Conservation (phyloP, 2,113 vertebrate genomes). For the Ibidorhyncha struthersii region DNA sequence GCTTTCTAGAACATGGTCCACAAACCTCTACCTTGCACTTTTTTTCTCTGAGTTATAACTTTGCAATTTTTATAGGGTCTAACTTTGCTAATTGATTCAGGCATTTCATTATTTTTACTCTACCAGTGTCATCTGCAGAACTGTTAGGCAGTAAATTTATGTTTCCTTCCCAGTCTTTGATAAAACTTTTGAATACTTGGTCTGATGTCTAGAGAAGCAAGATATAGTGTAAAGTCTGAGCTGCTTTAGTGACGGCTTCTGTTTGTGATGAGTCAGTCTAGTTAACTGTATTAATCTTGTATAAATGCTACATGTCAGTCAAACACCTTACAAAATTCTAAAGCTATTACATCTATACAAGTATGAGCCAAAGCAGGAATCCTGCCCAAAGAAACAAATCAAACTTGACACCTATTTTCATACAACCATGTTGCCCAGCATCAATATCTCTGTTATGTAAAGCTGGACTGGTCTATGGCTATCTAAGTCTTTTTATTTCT, state of each 20-base stretch:
- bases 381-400: neutral
- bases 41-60: neutral
- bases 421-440: neutral
- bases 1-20: neutral
- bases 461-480: neutral
- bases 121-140: neutral
- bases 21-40: neutral
- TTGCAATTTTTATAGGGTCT: neutral
- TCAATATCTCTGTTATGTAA: neutral
- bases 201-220: neutral
- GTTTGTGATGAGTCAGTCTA: neutral
- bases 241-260: neutral
- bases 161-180: neutral
- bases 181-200: neutral
- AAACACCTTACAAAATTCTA: neutral
- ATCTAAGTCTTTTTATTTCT: neutral
- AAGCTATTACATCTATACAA: neutral
- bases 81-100: neutral
- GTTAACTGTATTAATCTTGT: neutral
- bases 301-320: neutral
- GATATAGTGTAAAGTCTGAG: neutral
- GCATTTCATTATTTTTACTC: neutral
- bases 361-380: neutral
- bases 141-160: neutral
- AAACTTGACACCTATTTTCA: neutral